Base-by-base conservation (phyloP, 2,113 vertebrate genomes). In the Peromyscus leucopus region DNA sequence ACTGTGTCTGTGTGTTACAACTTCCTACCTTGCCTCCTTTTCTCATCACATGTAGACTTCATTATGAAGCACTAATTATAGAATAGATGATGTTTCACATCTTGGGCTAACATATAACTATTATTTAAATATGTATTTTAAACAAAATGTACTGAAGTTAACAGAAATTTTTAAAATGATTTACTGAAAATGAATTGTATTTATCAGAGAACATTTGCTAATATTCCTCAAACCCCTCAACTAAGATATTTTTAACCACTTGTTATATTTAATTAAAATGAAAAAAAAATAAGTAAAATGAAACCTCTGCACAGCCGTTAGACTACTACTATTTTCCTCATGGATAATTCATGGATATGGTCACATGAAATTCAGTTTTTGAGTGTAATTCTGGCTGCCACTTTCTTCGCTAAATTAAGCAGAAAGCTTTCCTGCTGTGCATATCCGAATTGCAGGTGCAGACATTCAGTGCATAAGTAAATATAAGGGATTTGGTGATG, bases 391-490 rank as follows among this genome's bases (percentile, higher is more conserved):
- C 69, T 95, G 91, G 36, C 91, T 97, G 89, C 61, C 67, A 96
- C n/a, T 97, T 86, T 94, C 55, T 46, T 88, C 11, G 36, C 95
- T 97, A 97, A 98, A 97, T 97, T 97, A 94, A 96, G 96, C 89
- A 91, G 93, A 97, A 93, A 79, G 72, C 78, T 94, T 46, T 91
- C 91, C 91, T 82, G 89, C 89, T 96, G 48, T 94, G 95, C 91
- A 90, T 72, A 93, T 94, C 75, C 33, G 76, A 96, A 63, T 22
- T 97, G 89, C 97, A 97, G 97, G 96, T 97, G 91, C 91, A 96
- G 51, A 33, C 71, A 72, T 85, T 86, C 55, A 42, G 67, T 48
- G 75, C 95, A 94, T 91, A 89, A 93, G 89, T 75, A 83, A 88
- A 84, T 92, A 61, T 90, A 90, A 91, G 85, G 33, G 78, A 89